Percentiles rank a stretch among this genome's conserved stretches.
Evolutionary conservation across 2,888 invertebrate genomes (phyloP).

Genomic region (Linnaemya tessellans): DNA sequence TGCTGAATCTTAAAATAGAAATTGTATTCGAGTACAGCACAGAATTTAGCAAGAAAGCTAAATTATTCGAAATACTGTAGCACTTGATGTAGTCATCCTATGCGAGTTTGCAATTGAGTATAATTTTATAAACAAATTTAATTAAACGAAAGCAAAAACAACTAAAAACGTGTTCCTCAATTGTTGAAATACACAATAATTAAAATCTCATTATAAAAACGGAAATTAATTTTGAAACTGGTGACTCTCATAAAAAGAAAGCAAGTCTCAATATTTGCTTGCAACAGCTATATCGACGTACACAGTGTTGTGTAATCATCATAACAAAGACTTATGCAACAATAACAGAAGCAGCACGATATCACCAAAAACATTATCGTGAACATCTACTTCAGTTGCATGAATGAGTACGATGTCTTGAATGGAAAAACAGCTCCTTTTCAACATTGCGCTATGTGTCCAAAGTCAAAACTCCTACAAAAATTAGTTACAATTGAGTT

Average conservation of each 20-base stretch:
- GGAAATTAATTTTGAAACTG: conserved; percentile 30
- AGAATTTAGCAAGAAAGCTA: not conserved
- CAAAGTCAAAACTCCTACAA: too few species aligned
- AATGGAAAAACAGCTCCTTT: too few species aligned
- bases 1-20: conserved; percentile 21
- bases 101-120: conserved; percentile 58
- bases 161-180: not conserved
- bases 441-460: too few species aligned
- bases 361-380: not conserved
- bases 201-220: conserved; percentile 9
- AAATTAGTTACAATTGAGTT: too few species aligned
- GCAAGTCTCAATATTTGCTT: conserved; percentile 1
- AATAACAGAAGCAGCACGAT: not conserved
- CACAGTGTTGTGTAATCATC: conserved; percentile 8
- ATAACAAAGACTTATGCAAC: conserved; percentile 1
- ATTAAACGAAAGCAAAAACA: conserved; percentile 54
- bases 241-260: conserved; percentile 31
- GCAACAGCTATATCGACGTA: conserved; percentile 9
- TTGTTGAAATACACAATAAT: conserved; percentile 3
- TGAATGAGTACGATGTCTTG: too few species aligned
- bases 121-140: conserved; percentile 65
- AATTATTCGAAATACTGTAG: conserved; percentile 27
- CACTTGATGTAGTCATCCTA: conserved; percentile 13
- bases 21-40: not conserved
- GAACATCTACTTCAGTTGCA: conserved; percentile 32